A percentile compares a stretch with the other conserved stretches of the same genome.
These are phyloP conservation scores for Metalampra italica DNA, from an alignment of 2,888 invertebrate genomes.

Conservation along the genomic window DNA sequence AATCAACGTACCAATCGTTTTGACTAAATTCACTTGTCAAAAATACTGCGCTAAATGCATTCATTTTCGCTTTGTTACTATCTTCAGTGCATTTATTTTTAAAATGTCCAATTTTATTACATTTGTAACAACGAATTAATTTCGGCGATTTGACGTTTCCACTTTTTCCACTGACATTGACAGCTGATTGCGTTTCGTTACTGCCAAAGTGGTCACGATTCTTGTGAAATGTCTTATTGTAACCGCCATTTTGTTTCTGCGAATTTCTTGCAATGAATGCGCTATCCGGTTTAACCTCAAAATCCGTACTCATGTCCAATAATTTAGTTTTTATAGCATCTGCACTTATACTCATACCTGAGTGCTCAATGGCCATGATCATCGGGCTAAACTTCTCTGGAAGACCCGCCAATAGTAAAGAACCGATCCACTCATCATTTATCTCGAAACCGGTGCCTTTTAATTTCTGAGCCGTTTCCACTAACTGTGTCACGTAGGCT, in stretches of 20 bases:
- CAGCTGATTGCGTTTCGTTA: too few relatives aligned
- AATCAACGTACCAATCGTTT: conserved; percentile 19
- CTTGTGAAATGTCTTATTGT: too few relatives aligned
- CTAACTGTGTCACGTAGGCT: conserved; percentile 12
- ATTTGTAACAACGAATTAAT: conserved; percentile 20
- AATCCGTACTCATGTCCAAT: conserved; percentile 2
- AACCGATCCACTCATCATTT: conserved; percentile 10
- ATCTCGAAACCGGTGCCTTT: conserved; percentile 10
- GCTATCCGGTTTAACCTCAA: not conserved
- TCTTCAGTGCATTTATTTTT: conserved; percentile 19
- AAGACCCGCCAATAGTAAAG: conserved; percentile 10
- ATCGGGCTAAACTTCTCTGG: conserved; percentile 7
- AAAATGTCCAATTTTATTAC: conserved; percentile 23
- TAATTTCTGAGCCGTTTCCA: conserved; percentile 12
- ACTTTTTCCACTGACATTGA: too few relatives aligned
- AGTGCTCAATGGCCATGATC: too few relatives aligned
- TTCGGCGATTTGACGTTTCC: conserved; percentile 17
- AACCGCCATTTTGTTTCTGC: not conserved
- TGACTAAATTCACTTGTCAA: conserved; percentile 21
- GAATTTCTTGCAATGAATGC: conserved; percentile 1
- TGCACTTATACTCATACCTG: conserved; percentile 13
- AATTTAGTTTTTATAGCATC: conserved; percentile 11
- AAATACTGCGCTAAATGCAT: conserved; percentile 23
- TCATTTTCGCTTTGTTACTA: conserved; percentile 10
- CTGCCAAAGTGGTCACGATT: too few relatives aligned